Evolutionary conservation across 2,797 vertebrate genomes (phyloP), one percentile per base, ranked within the genome.

Genomic region (Eulemur coronatus): DNA sequence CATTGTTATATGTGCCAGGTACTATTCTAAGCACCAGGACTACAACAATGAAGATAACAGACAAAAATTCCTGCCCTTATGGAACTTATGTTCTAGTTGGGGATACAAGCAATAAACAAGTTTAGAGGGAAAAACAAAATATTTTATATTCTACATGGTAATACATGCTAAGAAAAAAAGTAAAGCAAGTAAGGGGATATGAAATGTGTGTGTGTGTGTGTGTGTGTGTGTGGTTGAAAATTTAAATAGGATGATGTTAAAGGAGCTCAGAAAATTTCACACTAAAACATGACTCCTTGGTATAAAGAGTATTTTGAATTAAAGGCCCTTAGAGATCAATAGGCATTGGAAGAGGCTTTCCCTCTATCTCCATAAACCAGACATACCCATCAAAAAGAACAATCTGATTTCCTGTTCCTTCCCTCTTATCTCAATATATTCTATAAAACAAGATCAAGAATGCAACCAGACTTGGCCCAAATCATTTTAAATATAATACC

Each of bases 51-150:
- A 96, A 89, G 3, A 18, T 63, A 7, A 43, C 59, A 70, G 17
- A 84, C 57, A 89, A 96, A 96, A 96, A 48, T 76, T 10, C 41
- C 15, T 94, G 26, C 41, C 63, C 17, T 91, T 57, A 38, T 69
- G 20, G 10, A 95, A 89, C 30, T 84, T 73, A 79, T 4, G 61
- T 79, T 96, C 43, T 69, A 79, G 15, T 35, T 89, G 14, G 10
- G 26, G 20, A 93, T 89, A 80, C 5, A 92, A 18, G 67, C n/a
- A 89, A 50, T 12, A 89, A 63, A 86, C 17, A 96, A 80, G 46
- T 41, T 87, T 20, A 35, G 33, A 4, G 24, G 26, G 57, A 33
- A 69, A 86, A 63, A 59, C 14, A 91, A 7, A 38, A 41, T 43
- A 69, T 67, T 69, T 89, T 95, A 78, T 11, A 72, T 67, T 94